Evolutionary conservation across 92 coral and sea anemone species (phyloP), one percentile per base, ranked within the genome.

Genomic region (Heliopora coerulea): DNA sequence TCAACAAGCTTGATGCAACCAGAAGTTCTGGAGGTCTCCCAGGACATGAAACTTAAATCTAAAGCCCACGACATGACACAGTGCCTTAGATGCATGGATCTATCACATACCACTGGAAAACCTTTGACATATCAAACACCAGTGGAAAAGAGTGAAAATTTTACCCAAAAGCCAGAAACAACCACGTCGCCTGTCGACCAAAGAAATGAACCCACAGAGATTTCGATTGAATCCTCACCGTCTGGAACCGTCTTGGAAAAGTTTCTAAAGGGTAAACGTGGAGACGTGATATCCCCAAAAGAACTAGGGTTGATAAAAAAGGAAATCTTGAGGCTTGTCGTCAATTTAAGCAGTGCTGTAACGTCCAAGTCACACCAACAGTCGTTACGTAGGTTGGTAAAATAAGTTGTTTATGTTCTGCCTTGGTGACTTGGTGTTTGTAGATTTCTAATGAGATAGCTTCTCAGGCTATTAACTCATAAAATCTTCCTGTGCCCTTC

Each of bases 331-430:
- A 73, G 90, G 30, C 88, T 93, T 13, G 93, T 93, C 11, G 84
- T 88, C 42, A 87, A 86, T 44, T 57, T 93, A 49, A 93, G 96
- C 74, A 93, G 98, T 50, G 93, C 91, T 28, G 98, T 93, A 3
- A 91, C 91, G 8, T 87, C 96, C 28, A 88, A 88, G 20, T 83
- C 98, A 11, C 96, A 93, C 65, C 96, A 87, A 83, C 96, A 89
- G 25, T 88, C 91, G 21, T 86, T 93, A 26, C 35, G 81, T 15
- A 87, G 84, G 98, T 93, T 75, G 54, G 98, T 46, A 46, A 8
- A 25, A n/a, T n/a, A n/a, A n/a, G n/a, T n/a, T n/a, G n/a, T n/a
- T n/a, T n/a, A n/a, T n/a, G n/a, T n/a, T n/a, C n/a, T n/a, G n/a
- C n/a, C n/a, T n/a, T n/a, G n/a, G n/a, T n/a, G n/a, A n/a, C n/a